These are phyloP conservation scores for Cyanistes caeruleus DNA, from an alignment of 2,113 vertebrate genomes.

Conservation along the genomic window DNA sequence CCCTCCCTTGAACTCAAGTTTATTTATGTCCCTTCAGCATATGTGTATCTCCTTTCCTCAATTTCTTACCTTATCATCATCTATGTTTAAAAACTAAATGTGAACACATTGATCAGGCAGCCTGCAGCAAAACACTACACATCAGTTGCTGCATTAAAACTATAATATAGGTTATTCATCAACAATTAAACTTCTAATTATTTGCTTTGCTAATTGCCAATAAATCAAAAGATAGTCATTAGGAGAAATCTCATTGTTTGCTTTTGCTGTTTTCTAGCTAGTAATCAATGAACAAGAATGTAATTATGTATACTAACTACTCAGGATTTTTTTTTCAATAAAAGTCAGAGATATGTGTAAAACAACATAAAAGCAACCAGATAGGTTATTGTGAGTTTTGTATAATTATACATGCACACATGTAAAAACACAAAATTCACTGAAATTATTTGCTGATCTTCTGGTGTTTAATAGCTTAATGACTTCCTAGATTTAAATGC, in stretches of 20 bases:
- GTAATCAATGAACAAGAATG: neutral
- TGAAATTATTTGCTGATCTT: neutral
- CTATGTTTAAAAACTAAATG: neutral
- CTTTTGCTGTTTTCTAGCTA: neutral
- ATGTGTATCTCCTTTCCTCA: neutral
- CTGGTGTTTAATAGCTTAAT: neutral
- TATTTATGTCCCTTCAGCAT: neutral
- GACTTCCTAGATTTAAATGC: neutral
- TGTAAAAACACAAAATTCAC: neutral
- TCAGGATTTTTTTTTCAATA: neutral
- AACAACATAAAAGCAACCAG: neutral
- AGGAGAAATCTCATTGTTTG: neutral
- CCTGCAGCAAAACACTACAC: conserved; percentile 5
- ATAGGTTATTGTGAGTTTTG: neutral
- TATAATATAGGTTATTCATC: neutral
- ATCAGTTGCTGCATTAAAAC: conserved; percentile 11
- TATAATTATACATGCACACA: neutral
- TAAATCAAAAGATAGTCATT: neutral
- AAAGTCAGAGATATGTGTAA: neutral
- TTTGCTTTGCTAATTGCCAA: neutral
- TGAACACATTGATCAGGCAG: conserved; percentile 18
- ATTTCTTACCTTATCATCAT: neutral
- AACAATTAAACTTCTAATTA: conserved; percentile 31
- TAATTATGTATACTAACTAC: neutral
- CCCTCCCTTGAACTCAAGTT: neutral